Evolutionary conservation across 2,888 invertebrate species (phyloP), one percentile per base, ranked within the genome.

Genomic region (Argyra leucocephala): DNA sequence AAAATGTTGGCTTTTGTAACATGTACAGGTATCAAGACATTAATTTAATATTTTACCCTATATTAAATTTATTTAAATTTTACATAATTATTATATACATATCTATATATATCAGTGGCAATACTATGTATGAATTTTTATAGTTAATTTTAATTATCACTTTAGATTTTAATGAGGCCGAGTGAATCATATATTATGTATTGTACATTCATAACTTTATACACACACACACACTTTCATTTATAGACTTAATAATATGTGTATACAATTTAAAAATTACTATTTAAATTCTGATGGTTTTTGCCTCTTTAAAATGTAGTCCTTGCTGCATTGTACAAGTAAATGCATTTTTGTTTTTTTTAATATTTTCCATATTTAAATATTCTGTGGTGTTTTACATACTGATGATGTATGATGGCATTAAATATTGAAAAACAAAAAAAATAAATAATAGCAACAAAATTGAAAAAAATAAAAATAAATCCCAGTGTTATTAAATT

Each of bases 131-230:
- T 31, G 10, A 31, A 31, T 7, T 7, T 7, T 31, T 31, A 31
- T 31, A 31, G 48, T 48, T 48, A 48, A 48, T 48, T 48, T 48
- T 48, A 48, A 48, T 48, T 48, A 48, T 48, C 48, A 48, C 48
- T 48, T 15, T 48, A 18, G 9, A 48, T 48, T 48, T 48, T 48
- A 48, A 48, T 48, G 48, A 48, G 48, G 48, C 7, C n/a, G 18
- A 48, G 48, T 48, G 18, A 48, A 48, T 48, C 18, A 48, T 48
- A 48, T 48, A n/a, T n/a, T n/a, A n/a, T n/a, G n/a, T n/a, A 48
- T 5, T 48, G 18, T 18, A 48, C n/a, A 48, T 12, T 18, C 18
- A 48, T 48, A 48, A 48, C 10, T 31, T 31, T 10, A 12, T 37
- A 37, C 12, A 9, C 15, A 37, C 12, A 37, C 12, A 37, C 15